Conservation (phyloP, 2,888 invertebrate genomes). For the Luperina nickerlii region DNA sequence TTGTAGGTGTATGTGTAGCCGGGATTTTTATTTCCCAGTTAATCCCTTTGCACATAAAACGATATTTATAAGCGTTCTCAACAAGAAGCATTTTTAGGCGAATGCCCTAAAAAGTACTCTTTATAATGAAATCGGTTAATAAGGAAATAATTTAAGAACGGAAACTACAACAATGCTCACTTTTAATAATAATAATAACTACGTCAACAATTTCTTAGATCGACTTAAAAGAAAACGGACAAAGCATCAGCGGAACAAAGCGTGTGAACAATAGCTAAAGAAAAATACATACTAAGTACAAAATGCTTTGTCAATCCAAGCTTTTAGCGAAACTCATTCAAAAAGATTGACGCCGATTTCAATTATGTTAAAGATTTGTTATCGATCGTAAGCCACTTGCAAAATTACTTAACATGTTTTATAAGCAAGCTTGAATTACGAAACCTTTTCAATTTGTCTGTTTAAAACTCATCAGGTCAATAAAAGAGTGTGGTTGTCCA, state of each 20-base stretch:
- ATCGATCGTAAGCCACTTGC: conserved; percentile 27
- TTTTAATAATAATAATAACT: conserved; percentile 70
- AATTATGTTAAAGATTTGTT: conserved; percentile 51
- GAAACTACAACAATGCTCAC: conserved; percentile 57
- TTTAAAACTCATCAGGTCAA: conserved; percentile 15
- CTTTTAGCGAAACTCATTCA: conserved; percentile 67
- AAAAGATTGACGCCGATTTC: conserved; percentile 59
- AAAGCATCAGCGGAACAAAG: conserved; percentile 74
- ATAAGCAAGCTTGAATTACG: conserved; percentile 3
- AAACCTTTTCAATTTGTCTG: conserved; percentile 12
- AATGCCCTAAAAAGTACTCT: conserved; percentile 7
- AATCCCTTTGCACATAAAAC: conserved; percentile 48
- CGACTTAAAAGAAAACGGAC: conserved; percentile 75
- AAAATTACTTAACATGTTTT: conserved; percentile 38
- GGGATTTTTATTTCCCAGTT: conserved; percentile 48
- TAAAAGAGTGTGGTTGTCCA: conserved; percentile 30
- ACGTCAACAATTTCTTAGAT: conserved; percentile 70
- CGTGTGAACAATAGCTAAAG: conserved; percentile 75
- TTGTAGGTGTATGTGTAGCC: conserved; percentile 23
- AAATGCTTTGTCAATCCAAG: conserved; percentile 69
- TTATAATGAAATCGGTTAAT: conserved; percentile 33
- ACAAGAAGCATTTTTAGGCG: conserved; percentile 1
- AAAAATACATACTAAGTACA: conserved; percentile 71
- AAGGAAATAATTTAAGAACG: conserved; percentile 35
- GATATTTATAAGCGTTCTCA: conserved; percentile 25